Conservation (phyloP, 2,888 invertebrate species). For the Thera britannica region DNA sequence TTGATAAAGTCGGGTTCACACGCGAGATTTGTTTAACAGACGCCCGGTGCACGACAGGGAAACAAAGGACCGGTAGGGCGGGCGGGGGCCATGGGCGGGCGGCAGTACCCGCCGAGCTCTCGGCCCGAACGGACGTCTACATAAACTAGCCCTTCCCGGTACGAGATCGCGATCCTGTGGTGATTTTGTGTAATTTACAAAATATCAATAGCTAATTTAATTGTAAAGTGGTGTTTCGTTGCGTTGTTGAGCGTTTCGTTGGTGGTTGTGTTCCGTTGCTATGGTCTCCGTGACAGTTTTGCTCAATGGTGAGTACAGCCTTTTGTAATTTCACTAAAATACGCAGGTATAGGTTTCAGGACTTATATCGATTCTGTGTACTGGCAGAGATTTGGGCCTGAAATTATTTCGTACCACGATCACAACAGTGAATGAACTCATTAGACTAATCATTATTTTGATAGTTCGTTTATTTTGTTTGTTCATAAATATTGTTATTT, state of each 20-base stretch:
- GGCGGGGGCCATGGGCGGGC: slow-evolving; percentile 71
- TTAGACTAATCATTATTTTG: neutral
- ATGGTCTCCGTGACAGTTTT: slow-evolving; percentile 45
- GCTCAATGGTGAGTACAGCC: slow-evolving; percentile 54
- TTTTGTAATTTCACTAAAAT: slow-evolving; percentile 40
- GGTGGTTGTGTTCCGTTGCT: slow-evolving; percentile 41
- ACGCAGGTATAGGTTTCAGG: slow-evolving; percentile 22
- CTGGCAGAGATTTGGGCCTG: slow-evolving; percentile 15
- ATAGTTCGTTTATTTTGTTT: neutral
- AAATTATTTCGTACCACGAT: neutral
- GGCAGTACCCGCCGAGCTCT: slow-evolving; percentile 69
- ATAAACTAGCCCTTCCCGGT: slow-evolving; percentile 37
- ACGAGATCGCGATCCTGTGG: slow-evolving; percentile 47
- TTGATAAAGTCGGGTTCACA: slow-evolving; percentile 59
- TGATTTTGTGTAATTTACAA: slow-evolving; percentile 55
- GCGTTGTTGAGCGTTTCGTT: slow-evolving; percentile 54
- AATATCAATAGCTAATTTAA: slow-evolving; percentile 10
- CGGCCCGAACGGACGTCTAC: slow-evolving; percentile 58
- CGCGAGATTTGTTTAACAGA: slow-evolving; percentile 72
- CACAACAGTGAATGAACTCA: neutral
- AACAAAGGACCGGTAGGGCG: slow-evolving; percentile 80
- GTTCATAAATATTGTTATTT: neutral
- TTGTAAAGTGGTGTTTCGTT: slow-evolving; percentile 31
- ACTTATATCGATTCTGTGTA: slow-evolving; percentile 29
- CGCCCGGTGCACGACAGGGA: slow-evolving; percentile 68